Evolutionary conservation across 2,797 vertebrate species (phyloP).

Genomic region (Esox masquinongy): DNA sequence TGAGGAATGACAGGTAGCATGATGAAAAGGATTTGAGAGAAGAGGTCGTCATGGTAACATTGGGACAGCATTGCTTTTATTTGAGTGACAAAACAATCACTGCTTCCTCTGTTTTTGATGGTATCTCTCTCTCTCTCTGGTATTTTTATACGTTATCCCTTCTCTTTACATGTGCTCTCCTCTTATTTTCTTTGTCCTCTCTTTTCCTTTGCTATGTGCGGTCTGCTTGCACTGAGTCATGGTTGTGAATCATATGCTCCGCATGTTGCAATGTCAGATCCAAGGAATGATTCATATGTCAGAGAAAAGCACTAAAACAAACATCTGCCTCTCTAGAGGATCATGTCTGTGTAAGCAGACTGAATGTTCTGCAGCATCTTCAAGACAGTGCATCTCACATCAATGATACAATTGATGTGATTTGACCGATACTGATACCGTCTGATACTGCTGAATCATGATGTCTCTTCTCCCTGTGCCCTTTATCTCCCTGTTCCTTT

Average conservation of each 20-base stretch:
- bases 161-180: background rate
- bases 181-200: background rate
- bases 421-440: background rate
- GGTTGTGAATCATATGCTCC: background rate
- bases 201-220: background rate
- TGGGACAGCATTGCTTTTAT: conserved; percentile 13
- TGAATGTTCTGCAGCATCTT: background rate
- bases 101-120: background rate
- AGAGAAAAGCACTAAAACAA: background rate
- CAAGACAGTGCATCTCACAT: background rate
- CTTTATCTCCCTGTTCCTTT: background rate
- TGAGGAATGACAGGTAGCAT: conserved; percentile 74
- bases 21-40: conserved; percentile 59
- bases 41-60: conserved; percentile 66
- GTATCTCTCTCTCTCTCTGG: background rate
- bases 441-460: background rate
- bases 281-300: background rate
- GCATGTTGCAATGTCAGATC: conserved; percentile 1
- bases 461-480: background rate
- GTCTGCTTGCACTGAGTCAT: background rate
- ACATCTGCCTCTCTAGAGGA: background rate
- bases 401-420: background rate
- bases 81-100: background rate
- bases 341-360: background rate
- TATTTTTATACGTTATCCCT: background rate